Percentiles rank a stretch among this genome's conserved stretches.
Evolutionary conservation across 1,140 invertebrate species (phyloP).

Genomic region (Platorchestia sp.): DNA sequence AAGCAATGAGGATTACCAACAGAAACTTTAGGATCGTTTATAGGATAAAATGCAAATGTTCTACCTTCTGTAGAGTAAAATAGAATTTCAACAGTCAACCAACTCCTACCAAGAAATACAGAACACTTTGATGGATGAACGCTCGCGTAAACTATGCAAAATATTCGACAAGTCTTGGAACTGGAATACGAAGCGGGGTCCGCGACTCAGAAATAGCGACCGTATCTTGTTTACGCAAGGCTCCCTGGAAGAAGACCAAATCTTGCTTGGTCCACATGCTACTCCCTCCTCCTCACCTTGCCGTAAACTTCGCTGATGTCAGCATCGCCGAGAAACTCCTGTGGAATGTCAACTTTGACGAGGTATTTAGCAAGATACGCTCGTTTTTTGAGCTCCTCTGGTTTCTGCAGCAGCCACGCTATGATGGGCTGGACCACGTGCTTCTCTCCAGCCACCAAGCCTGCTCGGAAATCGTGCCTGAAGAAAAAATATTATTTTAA

Average conservation of each 20-base stretch:
- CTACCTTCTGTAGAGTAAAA: not conserved
- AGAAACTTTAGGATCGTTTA: not conserved
- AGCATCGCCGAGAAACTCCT: conserved; percentile 83
- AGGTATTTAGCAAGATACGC: conserved; percentile 84
- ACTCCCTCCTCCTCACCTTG: conserved; percentile 72
- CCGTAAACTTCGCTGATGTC: conserved; percentile 81
- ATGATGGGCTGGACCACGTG: conserved; percentile 83
- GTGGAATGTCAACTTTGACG: conserved; percentile 85
- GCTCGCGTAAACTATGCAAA: not conserved
- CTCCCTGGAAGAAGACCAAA: not conserved
- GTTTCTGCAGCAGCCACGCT: conserved; percentile 82
- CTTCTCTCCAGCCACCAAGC: conserved; percentile 74
- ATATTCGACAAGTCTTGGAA: not conserved
- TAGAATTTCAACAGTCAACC: not conserved
- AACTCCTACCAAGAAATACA: not conserved
- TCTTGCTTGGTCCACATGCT: not conserved
- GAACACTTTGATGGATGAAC: not conserved
- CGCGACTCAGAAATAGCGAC: not conserved
- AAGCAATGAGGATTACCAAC: not conserved
- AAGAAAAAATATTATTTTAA: conserved; percentile 13
- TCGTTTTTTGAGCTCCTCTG: conserved; percentile 82
- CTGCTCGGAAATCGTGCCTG: conserved; percentile 68
- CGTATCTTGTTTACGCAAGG: not conserved
- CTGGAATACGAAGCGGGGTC: not conserved
- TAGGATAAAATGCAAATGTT: not conserved